phyloP scores from a whole-genome alignment of 2,797 vertebrate species.

The Leptodactylus fallax region DNA sequence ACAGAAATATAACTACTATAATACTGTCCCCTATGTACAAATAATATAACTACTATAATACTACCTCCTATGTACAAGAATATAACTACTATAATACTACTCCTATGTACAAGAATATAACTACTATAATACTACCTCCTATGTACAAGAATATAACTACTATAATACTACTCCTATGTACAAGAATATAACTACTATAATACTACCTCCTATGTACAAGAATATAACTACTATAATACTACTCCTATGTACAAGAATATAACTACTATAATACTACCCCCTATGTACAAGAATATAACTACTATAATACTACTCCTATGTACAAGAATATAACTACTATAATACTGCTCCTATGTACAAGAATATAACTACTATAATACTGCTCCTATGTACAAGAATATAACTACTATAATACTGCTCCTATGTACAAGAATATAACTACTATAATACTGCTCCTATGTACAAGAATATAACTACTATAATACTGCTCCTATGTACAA shows the following conservation, averaged over 20 bases:
- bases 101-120: no score
- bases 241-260: not conserved
- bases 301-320: constrained; percentile 2
- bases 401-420: constrained; percentile 8
- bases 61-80: no score
- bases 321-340: constrained; percentile 7
- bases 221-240: not conserved
- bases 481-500: not conserved
- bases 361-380: constrained; percentile 3
- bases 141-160: no score
- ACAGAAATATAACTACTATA: no score
- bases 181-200: no score
- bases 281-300: constrained; percentile 4
- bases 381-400: not conserved
- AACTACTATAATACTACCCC: not conserved
- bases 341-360: not conserved
- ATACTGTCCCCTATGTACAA: no score
- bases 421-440: not conserved
- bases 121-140: no score
- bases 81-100: no score
- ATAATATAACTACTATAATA: no score
- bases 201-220: no score
- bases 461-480: constrained; percentile 6
- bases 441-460: not conserved
- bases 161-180: no score